Percentiles rank a stretch among this genome's conserved stretches.
Conservation (phyloP, 1,140 invertebrate species). For the Drosophila willistoni region DNA sequence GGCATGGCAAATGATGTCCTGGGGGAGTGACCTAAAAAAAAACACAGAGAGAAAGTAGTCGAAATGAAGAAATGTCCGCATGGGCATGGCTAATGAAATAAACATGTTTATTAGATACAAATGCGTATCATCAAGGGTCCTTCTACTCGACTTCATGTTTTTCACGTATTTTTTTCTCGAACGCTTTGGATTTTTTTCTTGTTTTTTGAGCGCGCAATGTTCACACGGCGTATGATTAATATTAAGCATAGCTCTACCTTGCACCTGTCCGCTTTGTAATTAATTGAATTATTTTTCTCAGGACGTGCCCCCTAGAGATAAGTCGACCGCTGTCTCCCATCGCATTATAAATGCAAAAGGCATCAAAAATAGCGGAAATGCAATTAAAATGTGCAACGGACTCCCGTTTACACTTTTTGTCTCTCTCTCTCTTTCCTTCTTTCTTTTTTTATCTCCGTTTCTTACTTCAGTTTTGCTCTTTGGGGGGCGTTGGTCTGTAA, state of each 20-base stretch:
- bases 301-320: slow-evolving; percentile 45
- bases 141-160: background rate
- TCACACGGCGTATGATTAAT: slow-evolving; percentile 73
- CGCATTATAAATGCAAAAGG: slow-evolving; percentile 75
- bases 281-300: slow-evolving; percentile 80
- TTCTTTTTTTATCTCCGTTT: background rate
- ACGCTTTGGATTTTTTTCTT: background rate
- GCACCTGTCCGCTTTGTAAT: slow-evolving; percentile 77
- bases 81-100: slow-evolving; percentile 78
- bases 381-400: slow-evolving; percentile 70
- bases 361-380: slow-evolving; percentile 79
- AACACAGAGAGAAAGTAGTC: background rate
- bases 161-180: slow-evolving; percentile 6
- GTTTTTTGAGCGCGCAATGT: background rate
- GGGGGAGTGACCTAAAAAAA: slow-evolving; percentile 35
- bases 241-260: slow-evolving; percentile 60
- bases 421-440: background rate
- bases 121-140: slow-evolving; percentile 53
- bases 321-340: slow-evolving; percentile 22
- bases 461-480: background rate
- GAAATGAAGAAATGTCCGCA: slow-evolving; percentile 52
- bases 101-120: slow-evolving; percentile 79
- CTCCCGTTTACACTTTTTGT: background rate
- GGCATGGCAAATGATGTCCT: slow-evolving; percentile 72
- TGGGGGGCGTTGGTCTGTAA: slow-evolving; percentile 58